Percentiles rank a stretch among this genome's conserved stretches.
Conservation (phyloP, 2,113 vertebrate species). For the Pelvicachromis taeniatus region DNA sequence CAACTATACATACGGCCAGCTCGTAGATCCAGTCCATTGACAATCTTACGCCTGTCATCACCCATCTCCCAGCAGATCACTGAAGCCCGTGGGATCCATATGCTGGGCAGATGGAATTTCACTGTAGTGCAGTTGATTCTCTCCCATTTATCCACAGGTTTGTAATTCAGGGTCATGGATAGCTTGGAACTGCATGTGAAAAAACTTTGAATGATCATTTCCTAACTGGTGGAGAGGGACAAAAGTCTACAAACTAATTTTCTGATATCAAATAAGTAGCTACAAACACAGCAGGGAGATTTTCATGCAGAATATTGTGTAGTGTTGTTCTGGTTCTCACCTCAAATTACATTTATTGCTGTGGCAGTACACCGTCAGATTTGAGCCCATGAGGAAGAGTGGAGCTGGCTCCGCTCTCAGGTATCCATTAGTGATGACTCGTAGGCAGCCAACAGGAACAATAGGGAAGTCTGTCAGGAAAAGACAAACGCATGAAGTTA, state of each 20-base stretch:
- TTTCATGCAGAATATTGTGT: not conserved
- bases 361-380: constrained; percentile 66
- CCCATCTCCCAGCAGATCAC: constrained; percentile 40
- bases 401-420: constrained; percentile 50
- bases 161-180: constrained; percentile 1
- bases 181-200: not conserved
- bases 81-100: not conserved
- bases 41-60: rapidly evolving
- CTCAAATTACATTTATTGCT: not conserved
- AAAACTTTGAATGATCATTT: not conserved
- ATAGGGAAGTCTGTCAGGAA: not conserved
- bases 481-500: not conserved
- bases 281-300: not conserved
- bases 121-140: constrained; percentile 38
- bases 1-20: constrained; percentile 63
- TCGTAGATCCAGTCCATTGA: constrained; percentile 41
- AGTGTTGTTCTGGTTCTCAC: not conserved
- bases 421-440: not conserved
- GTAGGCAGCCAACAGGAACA: not conserved
- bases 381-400: constrained; percentile 62
- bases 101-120: constrained; percentile 27
- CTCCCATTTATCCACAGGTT: not conserved
- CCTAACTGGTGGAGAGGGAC: not conserved
- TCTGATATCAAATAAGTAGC: not conserved
- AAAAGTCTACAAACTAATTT: rapidly evolving